Conservation (phyloP, 2,888 invertebrate genomes). For the Lasioglossum vierecki region DNA sequence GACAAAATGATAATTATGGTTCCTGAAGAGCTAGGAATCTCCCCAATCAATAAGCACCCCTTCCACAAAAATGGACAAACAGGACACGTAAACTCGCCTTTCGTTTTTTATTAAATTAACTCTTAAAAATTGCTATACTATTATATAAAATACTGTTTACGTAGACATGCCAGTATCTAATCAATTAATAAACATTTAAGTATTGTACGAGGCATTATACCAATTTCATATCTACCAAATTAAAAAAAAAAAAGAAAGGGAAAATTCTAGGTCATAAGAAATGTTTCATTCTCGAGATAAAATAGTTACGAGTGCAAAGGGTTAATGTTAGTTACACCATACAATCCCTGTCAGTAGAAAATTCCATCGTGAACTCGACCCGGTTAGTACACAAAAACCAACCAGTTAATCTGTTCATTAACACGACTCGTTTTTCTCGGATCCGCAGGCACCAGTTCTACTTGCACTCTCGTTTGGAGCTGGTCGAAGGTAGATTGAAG, state of each 20-base stretch:
- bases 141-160: too few relatives aligned
- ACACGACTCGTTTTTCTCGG: conserved; percentile 23
- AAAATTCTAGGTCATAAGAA: too few relatives aligned
- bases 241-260: too few relatives aligned
- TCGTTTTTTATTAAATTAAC: too few relatives aligned
- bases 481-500: conserved; percentile 90
- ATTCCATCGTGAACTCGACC: background rate
- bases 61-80: background rate
- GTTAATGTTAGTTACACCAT: background rate
- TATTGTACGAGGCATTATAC: too few relatives aligned
- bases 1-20: background rate
- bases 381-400: background rate
- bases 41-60: background rate
- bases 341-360: background rate
- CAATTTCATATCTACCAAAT: too few relatives aligned
- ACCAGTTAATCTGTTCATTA: background rate
- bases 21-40: accelerated
- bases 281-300: too few relatives aligned
- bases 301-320: too few relatives aligned
- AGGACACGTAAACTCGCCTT: background rate
- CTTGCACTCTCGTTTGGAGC: conserved; percentile 91
- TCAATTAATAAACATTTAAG: too few relatives aligned
- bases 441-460: conserved; percentile 91
- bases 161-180: too few relatives aligned
- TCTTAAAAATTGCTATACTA: too few relatives aligned